Evolutionary conservation across 30 jellyfish, hydroid and myxozoan genomes (phyloP).

Genomic region (Haliclystus octoradiatus): DNA sequence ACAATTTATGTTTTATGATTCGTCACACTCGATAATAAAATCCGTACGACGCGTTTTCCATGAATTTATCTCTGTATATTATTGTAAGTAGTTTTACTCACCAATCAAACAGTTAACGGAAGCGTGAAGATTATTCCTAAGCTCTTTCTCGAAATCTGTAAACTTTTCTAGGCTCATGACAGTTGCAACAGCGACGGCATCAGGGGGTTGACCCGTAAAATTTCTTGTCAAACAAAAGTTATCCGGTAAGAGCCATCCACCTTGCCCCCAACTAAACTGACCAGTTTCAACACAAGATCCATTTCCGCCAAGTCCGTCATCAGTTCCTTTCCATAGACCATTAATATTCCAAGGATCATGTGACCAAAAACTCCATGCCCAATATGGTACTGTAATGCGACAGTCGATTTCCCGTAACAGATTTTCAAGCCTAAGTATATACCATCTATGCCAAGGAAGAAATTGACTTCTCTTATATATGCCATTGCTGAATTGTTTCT

Average conservation of each 20-base stretch:
- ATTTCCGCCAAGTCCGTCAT: conserved; percentile 1
- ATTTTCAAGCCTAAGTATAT: conserved; percentile 55
- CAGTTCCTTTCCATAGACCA: not conserved
- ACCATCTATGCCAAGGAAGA: conserved; percentile 95
- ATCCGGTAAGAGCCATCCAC: not conserved
- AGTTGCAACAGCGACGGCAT: conserved; percentile 37
- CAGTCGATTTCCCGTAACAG: conserved; percentile 68
- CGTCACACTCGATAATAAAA: no score
- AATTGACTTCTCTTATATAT: conserved; percentile 48
- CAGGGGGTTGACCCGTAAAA: conserved; percentile 39
- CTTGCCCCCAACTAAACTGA: not conserved
- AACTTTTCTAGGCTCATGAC: conserved; percentile 7
- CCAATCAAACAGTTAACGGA: conserved; percentile 55
- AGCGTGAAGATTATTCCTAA: conserved; percentile 47
- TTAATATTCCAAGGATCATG: not conserved
- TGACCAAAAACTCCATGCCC: conserved; percentile 62
- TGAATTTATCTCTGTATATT: no score
- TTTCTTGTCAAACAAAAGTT: conserved; percentile 21
- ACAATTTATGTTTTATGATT: no score
- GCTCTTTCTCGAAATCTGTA: conserved; percentile 25
- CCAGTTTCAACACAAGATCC: conserved; percentile 79
- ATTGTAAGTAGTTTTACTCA: no score
- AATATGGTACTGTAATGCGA: conserved; percentile 68
- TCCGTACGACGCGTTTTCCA: no score
- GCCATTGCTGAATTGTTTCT: conserved; percentile 28